These are phyloP conservation scores for Danionella cerebrum DNA, from an alignment of 2,113 vertebrate species.

Conservation along the genomic window DNA sequence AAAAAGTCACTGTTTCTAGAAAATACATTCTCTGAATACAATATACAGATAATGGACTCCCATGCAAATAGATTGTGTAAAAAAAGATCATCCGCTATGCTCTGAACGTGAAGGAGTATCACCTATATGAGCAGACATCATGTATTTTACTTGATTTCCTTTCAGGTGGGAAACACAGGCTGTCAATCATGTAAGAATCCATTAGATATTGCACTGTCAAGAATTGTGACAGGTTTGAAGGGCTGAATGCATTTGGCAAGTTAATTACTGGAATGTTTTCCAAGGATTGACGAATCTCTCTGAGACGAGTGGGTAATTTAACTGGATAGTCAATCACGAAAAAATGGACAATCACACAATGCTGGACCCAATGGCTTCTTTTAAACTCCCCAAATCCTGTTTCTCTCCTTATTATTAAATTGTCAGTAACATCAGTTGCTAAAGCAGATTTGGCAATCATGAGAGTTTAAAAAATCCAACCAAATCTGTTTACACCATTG, in stretches of 20 bases:
- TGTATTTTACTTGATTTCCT: neutral
- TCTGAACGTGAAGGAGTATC: neutral
- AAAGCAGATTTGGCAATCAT: too few species aligned
- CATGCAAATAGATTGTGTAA: neutral
- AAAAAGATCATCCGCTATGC: too few species aligned
- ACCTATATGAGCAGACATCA: neutral
- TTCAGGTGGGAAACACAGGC: neutral
- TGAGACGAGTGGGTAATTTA: neutral
- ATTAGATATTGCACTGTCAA: slow-evolving; percentile 13
- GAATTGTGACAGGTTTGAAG: neutral
- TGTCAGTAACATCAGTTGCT: too few species aligned
- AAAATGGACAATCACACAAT: neutral
- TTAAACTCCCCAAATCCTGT: too few species aligned
- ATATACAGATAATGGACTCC: neutral
- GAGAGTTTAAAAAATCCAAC: too few species aligned
- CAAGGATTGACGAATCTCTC: neutral
- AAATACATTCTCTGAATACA: neutral
- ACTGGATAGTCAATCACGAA: neutral
- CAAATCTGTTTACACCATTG: too few species aligned
- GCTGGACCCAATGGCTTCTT: too few species aligned
- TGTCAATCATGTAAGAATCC: neutral
- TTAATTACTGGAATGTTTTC: neutral
- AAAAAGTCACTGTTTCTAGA: neutral
- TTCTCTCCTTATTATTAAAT: too few species aligned
- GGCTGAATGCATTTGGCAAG: slow-evolving; percentile 3